These are phyloP conservation scores for Morelia viridis DNA, from an alignment of 2,797 vertebrate genomes.

Conservation along the genomic window DNA sequence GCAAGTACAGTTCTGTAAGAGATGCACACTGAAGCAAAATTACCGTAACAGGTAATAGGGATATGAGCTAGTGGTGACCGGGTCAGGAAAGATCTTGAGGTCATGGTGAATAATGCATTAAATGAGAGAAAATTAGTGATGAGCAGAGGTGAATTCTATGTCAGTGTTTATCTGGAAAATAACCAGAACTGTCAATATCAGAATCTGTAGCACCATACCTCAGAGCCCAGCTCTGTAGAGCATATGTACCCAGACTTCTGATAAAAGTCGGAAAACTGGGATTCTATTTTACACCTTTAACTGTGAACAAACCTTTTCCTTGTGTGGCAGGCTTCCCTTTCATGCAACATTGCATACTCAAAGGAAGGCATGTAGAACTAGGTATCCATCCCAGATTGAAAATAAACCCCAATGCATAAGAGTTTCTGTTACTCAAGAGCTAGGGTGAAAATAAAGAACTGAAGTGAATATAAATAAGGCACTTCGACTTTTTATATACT, in stretches of 20 bases:
- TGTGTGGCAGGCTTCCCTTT: not conserved
- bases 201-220: not conserved
- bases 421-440: not conserved
- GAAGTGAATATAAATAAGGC: not conserved
- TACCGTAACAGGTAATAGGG: not conserved
- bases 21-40: not conserved
- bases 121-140: not conserved
- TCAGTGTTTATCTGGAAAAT: not conserved
- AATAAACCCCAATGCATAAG: not conserved
- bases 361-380: not conserved
- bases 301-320: not conserved
- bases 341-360: not conserved
- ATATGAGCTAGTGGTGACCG: not conserved
- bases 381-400: not conserved
- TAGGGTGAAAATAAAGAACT: not conserved
- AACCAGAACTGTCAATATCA: not conserved
- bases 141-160: not conserved
- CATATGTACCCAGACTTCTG: not conserved
- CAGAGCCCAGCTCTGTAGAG: not conserved
- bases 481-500: not conserved
- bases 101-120: not conserved
- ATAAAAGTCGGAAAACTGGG: not conserved
- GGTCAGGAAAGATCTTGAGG: not conserved
- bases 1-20: not conserved
- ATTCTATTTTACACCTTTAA: not conserved